Conservation (phyloP, 2,113 vertebrate genomes). For the Brachionichthys hirsutus region DNA sequence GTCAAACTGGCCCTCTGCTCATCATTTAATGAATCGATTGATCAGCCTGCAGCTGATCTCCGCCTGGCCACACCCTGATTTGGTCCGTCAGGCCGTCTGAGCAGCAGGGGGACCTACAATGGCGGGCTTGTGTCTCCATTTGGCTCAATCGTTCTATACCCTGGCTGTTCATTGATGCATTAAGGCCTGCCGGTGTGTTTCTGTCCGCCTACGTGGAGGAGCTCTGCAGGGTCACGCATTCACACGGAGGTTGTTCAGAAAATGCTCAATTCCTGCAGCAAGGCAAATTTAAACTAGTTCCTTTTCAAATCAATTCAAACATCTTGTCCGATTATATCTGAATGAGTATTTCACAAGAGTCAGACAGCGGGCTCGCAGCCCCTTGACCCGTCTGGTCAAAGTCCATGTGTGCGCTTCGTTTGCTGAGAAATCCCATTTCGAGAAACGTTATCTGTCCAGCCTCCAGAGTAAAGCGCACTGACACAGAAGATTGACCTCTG, state of each 20-base stretch:
- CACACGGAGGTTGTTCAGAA: no score
- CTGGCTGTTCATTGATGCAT: no score
- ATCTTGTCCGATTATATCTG: neutral
- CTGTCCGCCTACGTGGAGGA: no score
- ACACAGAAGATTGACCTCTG: constrained; percentile 63
- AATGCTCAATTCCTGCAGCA: no score
- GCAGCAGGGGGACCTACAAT: constrained; percentile 51
- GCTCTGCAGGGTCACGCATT: no score
- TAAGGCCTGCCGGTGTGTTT: no score
- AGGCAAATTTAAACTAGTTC: no score
- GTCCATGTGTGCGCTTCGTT: constrained; percentile 32
- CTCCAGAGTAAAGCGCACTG: constrained; percentile 61
- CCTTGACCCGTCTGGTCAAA: neutral
- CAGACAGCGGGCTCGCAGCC: no score
- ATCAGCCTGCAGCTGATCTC: constrained; percentile 32
- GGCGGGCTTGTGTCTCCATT: constrained; percentile 39
- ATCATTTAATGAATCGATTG: constrained; percentile 6
- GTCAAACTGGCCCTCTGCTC: neutral
- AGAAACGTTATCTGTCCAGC: constrained; percentile 53
- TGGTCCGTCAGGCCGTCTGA: constrained; percentile 29
- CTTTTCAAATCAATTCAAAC: no score
- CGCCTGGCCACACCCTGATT: constrained; percentile 19
- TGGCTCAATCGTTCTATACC: no score
- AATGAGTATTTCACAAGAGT: neutral
- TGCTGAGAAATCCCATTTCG: constrained; percentile 70